Evolutionary conservation across 2,888 invertebrate species (phyloP).

Genomic region (Drosophila pullipes): DNA sequence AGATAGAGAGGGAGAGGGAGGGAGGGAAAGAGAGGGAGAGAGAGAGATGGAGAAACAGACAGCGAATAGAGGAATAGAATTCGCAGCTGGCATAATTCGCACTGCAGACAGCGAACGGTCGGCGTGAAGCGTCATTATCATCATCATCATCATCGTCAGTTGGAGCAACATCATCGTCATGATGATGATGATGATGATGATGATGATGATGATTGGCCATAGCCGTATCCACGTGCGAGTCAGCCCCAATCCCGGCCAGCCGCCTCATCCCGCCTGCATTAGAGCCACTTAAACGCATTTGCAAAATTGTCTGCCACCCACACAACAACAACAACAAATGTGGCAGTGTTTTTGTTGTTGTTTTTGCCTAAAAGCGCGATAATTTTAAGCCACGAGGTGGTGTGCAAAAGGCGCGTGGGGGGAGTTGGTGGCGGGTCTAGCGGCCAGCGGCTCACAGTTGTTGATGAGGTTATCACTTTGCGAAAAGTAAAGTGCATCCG

Average conservation of each 20-base stretch:
- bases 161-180: constrained; percentile 5
- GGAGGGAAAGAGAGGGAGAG: neutral
- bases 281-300: constrained; percentile 80
- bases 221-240: constrained; percentile 72
- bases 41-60: constrained; percentile 2
- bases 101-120: constrained; percentile 45
- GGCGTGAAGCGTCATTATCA: constrained; percentile 1
- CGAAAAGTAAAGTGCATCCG: constrained; percentile 78
- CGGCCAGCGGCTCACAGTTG: constrained; percentile 28
- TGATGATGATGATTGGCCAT: constrained; percentile 32
- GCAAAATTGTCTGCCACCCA: constrained; percentile 76
- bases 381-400: constrained; percentile 59
- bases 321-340: constrained; percentile 51
- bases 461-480: constrained; percentile 79
- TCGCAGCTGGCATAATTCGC: constrained; percentile 60
- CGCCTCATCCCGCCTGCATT: constrained; percentile 78
- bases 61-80: constrained; percentile 9
- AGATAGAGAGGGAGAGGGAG: neutral
- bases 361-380: constrained; percentile 65
- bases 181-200: constrained; percentile 9
- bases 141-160: constrained; percentile 9
- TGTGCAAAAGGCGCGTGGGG: neutral
- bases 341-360: constrained; percentile 30
- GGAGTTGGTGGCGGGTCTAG: neutral
- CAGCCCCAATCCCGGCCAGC: constrained; percentile 31